A percentile compares a stretch with the other conserved stretches of the same genome.
These are phyloP conservation scores for Chaetogeoica ovagalla DNA, from an alignment of 2,888 invertebrate species.

Conservation along the genomic window DNA sequence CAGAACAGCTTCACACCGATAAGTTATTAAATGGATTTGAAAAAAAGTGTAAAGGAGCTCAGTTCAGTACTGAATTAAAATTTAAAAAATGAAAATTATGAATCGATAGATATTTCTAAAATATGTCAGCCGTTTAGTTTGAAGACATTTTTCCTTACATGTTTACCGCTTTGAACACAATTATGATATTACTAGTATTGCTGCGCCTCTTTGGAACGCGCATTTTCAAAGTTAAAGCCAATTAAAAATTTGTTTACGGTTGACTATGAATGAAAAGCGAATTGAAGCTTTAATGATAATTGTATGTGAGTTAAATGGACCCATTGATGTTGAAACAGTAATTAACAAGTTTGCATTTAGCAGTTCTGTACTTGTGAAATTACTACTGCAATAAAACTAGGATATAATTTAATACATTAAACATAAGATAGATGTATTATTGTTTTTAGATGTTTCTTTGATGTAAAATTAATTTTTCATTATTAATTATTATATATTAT, in stretches of 20 bases:
- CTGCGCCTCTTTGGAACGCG: neutral
- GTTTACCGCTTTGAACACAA: slow-evolving; percentile 9
- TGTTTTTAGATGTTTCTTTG: too few relatives aligned
- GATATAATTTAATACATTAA: neutral
- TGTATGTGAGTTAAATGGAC: neutral
- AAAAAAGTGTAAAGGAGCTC: neutral
- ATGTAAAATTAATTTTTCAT: too few relatives aligned
- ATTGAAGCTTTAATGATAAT: slow-evolving; percentile 17
- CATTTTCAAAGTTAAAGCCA: slow-evolving; percentile 4
- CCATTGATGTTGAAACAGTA: slow-evolving; percentile 10
- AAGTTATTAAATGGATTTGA: too few relatives aligned
- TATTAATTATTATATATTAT: too few relatives aligned
- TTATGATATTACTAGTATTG: slow-evolving; percentile 2
- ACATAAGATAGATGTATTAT: too few relatives aligned
- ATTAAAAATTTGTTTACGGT: slow-evolving; percentile 9
- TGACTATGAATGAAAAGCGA: slow-evolving; percentile 6
- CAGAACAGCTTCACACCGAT: too few relatives aligned
- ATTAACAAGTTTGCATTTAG: slow-evolving; percentile 14
- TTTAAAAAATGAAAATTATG: slow-evolving; percentile 12
- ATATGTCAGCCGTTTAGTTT: slow-evolving; percentile 4
- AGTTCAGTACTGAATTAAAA: neutral
- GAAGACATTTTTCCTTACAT: slow-evolving; percentile 16
- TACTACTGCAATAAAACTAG: neutral
- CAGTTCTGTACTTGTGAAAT: slow-evolving; percentile 8
- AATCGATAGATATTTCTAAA: slow-evolving; percentile 2